Percentiles rank a stretch among this genome's conserved stretches.
These are phyloP conservation scores for Serilophus lunatus DNA, from an alignment of 2,113 vertebrate genomes.

Conservation along the genomic window DNA sequence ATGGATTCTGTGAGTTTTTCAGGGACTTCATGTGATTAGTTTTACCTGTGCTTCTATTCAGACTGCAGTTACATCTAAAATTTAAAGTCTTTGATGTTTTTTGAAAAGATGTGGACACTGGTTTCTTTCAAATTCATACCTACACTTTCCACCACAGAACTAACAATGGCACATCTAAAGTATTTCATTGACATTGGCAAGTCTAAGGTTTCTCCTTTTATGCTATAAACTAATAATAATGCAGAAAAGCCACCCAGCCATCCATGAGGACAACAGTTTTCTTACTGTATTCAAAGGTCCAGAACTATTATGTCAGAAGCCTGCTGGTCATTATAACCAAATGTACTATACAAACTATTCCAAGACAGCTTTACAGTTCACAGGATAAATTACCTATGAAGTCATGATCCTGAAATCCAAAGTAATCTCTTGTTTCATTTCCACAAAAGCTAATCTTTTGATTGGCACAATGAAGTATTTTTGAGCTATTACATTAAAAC, in stretches of 20 bases:
- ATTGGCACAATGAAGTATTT: background rate
- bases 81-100: background rate
- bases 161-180: background rate
- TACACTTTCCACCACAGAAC: background rate
- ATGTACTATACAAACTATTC: background rate
- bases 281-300: background rate
- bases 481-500: background rate
- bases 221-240: background rate
- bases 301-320: background rate
- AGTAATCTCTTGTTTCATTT: background rate
- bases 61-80: background rate
- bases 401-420: background rate
- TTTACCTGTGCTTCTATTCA: background rate
- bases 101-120: background rate
- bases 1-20: background rate
- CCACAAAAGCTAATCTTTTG: background rate
- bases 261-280: background rate
- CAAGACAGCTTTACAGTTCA: background rate
- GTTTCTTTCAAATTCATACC: background rate
- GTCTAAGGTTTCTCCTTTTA: background rate
- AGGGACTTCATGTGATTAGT: background rate
- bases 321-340: background rate
- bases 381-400: background rate
- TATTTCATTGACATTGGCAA: background rate
- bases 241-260: background rate